phyloP scores from a whole-genome alignment of 2,797 vertebrate genomes.

The Sciaenops ocellatus region DNA sequence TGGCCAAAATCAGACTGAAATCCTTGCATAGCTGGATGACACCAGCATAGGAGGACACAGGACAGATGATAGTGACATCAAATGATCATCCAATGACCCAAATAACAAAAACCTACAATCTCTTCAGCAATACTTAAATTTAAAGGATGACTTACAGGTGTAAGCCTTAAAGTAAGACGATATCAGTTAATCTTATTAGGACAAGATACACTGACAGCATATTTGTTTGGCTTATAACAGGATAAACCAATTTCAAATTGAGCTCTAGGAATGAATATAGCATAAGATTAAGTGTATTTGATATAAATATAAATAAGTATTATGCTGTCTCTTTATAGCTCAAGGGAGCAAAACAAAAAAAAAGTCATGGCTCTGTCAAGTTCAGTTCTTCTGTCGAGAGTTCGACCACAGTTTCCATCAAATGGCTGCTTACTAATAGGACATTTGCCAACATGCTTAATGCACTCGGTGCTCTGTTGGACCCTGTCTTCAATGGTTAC shows the following conservation, averaged over 20 bases:
- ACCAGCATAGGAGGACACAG: neutral
- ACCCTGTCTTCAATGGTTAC: constrained; percentile 29
- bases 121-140: neutral
- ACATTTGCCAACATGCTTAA: constrained; percentile 59
- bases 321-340: neutral
- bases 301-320: constrained; percentile 15
- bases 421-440: constrained; percentile 56
- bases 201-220: constrained; percentile 10
- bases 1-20: neutral
- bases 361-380: constrained; percentile 28
- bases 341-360: constrained; percentile 8
- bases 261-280: constrained; percentile 20
- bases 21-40: neutral
- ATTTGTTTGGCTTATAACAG: constrained; percentile 9
- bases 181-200: constrained; percentile 8
- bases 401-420: constrained; percentile 29
- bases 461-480: constrained; percentile 25
- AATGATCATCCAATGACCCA: neutral
- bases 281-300: constrained; percentile 22
- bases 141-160: neutral
- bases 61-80: neutral
- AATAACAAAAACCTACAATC: neutral
- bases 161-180: neutral
- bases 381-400: constrained; percentile 45
- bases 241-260: constrained; percentile 4